Percentiles rank a stretch among this genome's conserved stretches.
These are phyloP conservation scores for Agonopterix subpropinquella DNA, from an alignment of 2,888 invertebrate species.

Conservation along the genomic window DNA sequence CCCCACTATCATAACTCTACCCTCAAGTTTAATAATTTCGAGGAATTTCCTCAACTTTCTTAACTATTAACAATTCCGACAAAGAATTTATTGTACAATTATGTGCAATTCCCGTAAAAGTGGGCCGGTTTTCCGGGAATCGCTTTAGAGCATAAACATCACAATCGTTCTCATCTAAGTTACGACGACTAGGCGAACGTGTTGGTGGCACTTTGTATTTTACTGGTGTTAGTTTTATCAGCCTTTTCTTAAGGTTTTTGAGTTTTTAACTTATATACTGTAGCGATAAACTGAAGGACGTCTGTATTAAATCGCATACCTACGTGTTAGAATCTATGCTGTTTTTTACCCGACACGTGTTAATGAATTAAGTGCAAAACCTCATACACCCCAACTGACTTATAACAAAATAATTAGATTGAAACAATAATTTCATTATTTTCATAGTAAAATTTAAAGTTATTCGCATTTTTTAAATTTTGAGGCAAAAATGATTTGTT, in stretches of 20 bases:
- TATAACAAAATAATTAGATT: no score
- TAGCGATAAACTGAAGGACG: no score
- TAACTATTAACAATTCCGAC: neutral
- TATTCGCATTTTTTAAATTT: no score
- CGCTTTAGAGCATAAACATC: slow-evolving; percentile 12
- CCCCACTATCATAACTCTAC: no score
- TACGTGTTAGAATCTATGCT: no score
- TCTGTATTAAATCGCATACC: no score
- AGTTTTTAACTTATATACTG: slow-evolving; percentile 7
- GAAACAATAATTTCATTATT: no score
- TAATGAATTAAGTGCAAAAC: no score
- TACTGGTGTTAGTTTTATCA: slow-evolving; percentile 18
- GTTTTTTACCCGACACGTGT: no score
- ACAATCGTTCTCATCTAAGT: slow-evolving; percentile 17
- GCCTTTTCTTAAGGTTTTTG: slow-evolving; percentile 10
- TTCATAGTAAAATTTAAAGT: no score
- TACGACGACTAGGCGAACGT: slow-evolving; percentile 17
- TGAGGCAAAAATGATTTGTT: no score
- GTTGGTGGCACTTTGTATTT: slow-evolving; percentile 16
- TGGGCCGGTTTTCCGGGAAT: slow-evolving; percentile 6
- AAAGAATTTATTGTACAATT: slow-evolving; percentile 1
- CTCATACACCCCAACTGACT: no score
- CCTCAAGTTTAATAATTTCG: neutral
- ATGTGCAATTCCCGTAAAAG: slow-evolving; percentile 8
- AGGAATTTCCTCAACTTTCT: neutral